Base-by-base conservation (phyloP, 2,113 vertebrate species). In the Salvelinus alpinus region DNA sequence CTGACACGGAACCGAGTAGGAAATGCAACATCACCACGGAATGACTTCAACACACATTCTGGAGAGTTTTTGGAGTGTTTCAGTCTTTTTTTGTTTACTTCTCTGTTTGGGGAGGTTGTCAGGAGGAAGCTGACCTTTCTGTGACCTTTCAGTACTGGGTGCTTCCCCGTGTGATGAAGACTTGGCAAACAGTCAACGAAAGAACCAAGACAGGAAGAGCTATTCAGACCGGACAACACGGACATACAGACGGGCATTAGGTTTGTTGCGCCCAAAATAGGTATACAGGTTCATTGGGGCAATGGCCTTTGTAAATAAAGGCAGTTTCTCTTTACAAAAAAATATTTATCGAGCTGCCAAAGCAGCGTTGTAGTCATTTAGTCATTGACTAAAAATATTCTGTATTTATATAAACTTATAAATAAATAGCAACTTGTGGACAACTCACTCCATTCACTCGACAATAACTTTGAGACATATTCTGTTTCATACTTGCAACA, bases 371-470 rank as follows among this genome's bases (percentile, higher is more conserved):
- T 95, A 95, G 95, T 95, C 91, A 96, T 97, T 92, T 98, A 97
- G 96, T 98, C 97, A 98, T 94, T 94, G 97, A 99, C 97, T 97
- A 97, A 97, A 95, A 96, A 94, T 94, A 95, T 95, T 44, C 94
- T 94, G 94, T 95, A 92, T 94, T 92, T 89, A 95, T 95, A 97
- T 95, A 96, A 96, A 93, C 90, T 88, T 91, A 93, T 85, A 91
- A 97, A 98, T 99, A 99, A 98, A 97, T 96, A 98, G 84, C 88
- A 91, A 92, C 92, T 92, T 92, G 90, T 84, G 84, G 83, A 87
- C 38, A 44, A 44, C 91, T 78, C 83, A 73, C 71, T 84, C 70
- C 84, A 86, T 82, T 88, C 86, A 86, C 85, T 88, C 90, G 74
- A 78, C 64, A 71, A 80, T 64, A 31, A 76, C 72, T 88, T 88